Percentiles rank a stretch among this genome's conserved stretches.
Conservation (phyloP, 2,113 vertebrate species). For the Marmota flaviventris region DNA sequence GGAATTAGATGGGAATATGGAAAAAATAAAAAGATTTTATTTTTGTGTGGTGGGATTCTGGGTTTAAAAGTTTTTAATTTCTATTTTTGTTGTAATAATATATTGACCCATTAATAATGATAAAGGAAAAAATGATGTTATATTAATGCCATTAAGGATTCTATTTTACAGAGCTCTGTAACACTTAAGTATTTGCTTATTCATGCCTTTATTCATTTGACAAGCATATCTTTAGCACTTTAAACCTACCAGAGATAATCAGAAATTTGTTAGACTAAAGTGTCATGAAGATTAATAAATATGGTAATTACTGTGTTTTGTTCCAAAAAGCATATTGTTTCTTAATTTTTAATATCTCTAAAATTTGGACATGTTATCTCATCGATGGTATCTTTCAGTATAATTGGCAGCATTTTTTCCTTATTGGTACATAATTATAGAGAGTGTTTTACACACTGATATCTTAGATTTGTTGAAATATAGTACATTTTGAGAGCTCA, state of each 20-base stretch:
- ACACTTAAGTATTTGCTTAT: slow-evolving; percentile 1
- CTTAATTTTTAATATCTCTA: not conserved
- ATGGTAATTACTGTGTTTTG: not conserved
- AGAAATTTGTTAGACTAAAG: slow-evolving; percentile 1
- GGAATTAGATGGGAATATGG: not conserved
- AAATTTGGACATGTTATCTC: not conserved
- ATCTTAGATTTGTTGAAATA: slow-evolving; percentile 12
- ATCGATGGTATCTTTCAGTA: slow-evolving; percentile 6
- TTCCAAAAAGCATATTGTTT: not conserved
- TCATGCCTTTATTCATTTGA: not conserved
- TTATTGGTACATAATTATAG: slow-evolving; percentile 28
- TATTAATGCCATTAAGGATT: not conserved
- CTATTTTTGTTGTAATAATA: not conserved
- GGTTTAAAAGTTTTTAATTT: slow-evolving; percentile 30
- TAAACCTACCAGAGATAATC: not conserved
- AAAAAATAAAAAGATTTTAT: not conserved
- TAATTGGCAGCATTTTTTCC: not conserved
- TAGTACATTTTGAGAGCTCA: not conserved
- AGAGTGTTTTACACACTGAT: not conserved
- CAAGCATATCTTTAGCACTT: slow-evolving; percentile 18
- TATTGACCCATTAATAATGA: not conserved
- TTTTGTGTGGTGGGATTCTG: not conserved
- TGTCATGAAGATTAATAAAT: slow-evolving; percentile 35
- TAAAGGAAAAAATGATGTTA: not conserved
- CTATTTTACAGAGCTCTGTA: not conserved